Evolutionary conservation across 2,113 vertebrate genomes (phyloP).

Genomic region (Haemorhous mexicanus): DNA sequence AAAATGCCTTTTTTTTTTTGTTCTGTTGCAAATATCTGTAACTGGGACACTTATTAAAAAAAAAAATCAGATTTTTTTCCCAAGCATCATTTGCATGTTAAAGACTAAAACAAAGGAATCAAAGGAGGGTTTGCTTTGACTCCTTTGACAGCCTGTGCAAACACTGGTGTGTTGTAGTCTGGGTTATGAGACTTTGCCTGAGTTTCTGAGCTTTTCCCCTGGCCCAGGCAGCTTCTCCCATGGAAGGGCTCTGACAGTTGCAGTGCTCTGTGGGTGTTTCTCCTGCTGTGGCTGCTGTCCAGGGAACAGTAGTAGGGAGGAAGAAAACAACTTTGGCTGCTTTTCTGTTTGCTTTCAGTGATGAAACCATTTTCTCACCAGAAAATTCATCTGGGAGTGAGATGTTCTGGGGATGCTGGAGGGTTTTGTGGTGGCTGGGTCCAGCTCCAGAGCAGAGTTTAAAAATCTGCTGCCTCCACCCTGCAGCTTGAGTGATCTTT

Average conservation of each 20-base stretch:
- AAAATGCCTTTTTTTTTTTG: background rate
- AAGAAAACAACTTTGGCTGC: background rate
- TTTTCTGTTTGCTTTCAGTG: background rate
- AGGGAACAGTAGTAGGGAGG: background rate
- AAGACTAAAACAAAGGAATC: background rate
- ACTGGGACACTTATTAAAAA: background rate
- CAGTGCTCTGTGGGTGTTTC: background rate
- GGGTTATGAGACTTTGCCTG: background rate
- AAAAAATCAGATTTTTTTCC: background rate
- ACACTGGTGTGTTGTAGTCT: background rate
- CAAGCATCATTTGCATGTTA: background rate
- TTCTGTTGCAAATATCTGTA: background rate
- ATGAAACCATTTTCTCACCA: background rate
- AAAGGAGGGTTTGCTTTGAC: background rate
- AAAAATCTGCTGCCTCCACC: background rate
- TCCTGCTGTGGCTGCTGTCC: background rate
- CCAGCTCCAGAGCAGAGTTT: background rate
- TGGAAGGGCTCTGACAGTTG: background rate
- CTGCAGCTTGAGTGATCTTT: background rate
- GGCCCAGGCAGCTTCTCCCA: background rate
- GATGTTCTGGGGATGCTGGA: background rate
- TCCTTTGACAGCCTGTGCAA: background rate
- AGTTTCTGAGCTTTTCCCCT: background rate
- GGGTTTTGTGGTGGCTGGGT: background rate
- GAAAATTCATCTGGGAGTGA: background rate